Percentiles rank a stretch among this genome's conserved stretches.
Evolutionary conservation across 2,797 vertebrate genomes (phyloP).

Genomic region (Lepilemur ruficaudatus): DNA sequence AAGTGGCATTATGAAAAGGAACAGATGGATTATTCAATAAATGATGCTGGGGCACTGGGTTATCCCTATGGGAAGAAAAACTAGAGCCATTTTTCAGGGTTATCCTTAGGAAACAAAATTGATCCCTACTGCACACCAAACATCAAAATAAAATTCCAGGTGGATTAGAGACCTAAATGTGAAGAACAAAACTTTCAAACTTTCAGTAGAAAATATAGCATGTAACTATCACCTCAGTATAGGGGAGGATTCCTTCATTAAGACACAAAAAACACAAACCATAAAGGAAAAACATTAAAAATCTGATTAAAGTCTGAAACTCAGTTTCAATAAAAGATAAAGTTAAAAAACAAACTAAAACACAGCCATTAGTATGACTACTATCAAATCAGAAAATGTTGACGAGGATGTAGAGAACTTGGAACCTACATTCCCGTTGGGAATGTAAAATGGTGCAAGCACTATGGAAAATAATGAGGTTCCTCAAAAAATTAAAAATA

Average conservation of each 20-base stretch:
- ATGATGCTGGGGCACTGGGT: background rate
- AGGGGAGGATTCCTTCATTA: background rate
- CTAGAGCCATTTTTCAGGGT: background rate
- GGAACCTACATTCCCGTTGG: background rate
- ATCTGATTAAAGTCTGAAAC: slow-evolving; percentile 15
- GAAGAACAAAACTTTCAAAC: slow-evolving; percentile 45
- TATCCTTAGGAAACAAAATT: background rate
- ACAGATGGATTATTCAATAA: background rate
- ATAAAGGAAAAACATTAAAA: slow-evolving; percentile 1
- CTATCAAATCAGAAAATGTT: background rate
- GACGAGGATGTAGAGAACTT: background rate
- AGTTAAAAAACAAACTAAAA: slow-evolving; percentile 5
- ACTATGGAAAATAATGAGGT: background rate
- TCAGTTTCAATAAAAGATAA: slow-evolving; percentile 36
- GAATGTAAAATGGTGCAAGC: background rate
- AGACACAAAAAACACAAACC: background rate
- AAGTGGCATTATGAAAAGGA: background rate
- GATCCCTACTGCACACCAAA: background rate
- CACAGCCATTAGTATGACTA: slow-evolving; percentile 2
- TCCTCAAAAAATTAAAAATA: slow-evolving; percentile 48
- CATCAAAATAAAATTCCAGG: slow-evolving; percentile 45
- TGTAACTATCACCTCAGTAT: background rate
- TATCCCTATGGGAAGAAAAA: slow-evolving; percentile 1
- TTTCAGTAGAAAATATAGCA: slow-evolving; percentile 32
- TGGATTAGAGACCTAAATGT: slow-evolving; percentile 2